Conservation (phyloP, 2,797 vertebrate genomes). For the Scarus forsteni region DNA sequence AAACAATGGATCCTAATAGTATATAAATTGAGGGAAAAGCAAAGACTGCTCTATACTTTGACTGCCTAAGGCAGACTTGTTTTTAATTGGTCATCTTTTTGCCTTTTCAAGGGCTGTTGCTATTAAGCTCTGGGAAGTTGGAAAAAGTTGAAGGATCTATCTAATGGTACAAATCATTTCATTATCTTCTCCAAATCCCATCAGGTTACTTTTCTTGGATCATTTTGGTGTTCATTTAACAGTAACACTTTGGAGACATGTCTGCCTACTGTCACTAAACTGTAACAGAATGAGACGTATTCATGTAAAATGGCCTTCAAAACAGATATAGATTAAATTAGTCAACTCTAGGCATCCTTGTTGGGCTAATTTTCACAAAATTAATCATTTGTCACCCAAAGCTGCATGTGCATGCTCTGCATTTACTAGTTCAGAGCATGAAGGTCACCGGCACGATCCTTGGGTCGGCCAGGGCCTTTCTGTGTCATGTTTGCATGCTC, state of each 20-base stretch:
- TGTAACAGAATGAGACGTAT: neutral
- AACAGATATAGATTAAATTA: neutral
- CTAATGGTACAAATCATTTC: conserved; percentile 27
- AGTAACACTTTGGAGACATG: neutral
- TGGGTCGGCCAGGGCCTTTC: too few relatives aligned
- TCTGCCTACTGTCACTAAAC: neutral
- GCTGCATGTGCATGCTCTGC: neutral
- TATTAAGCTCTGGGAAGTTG: conserved; percentile 25
- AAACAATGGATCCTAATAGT: too few relatives aligned
- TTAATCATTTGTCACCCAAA: neutral
- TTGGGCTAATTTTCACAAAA: neutral
- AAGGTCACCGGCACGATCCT: too few relatives aligned
- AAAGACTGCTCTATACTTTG: neutral
- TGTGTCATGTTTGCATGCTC: too few relatives aligned
- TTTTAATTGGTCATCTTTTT: conserved; percentile 17
- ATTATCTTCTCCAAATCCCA: conserved; percentile 18
- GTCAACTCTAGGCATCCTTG: neutral
- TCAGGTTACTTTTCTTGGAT: conserved; percentile 13
- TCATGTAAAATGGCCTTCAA: neutral
- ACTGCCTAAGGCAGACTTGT: conserved; percentile 19
- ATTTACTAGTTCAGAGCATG: neutral
- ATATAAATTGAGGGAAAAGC: too few relatives aligned
- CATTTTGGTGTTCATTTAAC: neutral
- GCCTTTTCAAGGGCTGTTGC: conserved; percentile 9
- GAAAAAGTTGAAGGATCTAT: conserved; percentile 4